Conservation (phyloP, 1,140 invertebrate genomes). For the Drosophila chauvacae region DNA sequence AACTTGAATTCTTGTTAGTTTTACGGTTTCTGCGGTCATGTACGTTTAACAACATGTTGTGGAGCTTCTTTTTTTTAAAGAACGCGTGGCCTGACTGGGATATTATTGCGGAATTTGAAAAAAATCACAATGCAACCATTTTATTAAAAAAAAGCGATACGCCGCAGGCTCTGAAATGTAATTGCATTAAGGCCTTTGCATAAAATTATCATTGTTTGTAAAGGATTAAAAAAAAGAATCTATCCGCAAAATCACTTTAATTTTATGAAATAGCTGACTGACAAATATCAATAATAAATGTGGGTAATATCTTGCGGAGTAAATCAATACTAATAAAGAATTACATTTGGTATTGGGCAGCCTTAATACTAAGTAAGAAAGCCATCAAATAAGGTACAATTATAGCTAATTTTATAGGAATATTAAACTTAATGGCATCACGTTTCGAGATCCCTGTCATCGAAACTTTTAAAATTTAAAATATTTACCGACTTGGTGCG, state of each 20-base stretch:
- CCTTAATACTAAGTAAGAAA: background rate
- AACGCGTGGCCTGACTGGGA: background rate
- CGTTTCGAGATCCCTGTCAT: no score
- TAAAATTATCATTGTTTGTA: background rate
- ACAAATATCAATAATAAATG: background rate
- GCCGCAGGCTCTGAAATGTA: background rate
- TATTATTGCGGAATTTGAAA: constrained; percentile 20
- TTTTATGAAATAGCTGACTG: background rate
- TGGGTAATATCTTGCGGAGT: background rate
- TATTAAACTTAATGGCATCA: no score
- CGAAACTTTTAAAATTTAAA: no score
- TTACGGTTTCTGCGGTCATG: constrained; percentile 52
- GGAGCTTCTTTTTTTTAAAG: background rate
- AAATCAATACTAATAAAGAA: background rate
- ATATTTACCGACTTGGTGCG: no score
- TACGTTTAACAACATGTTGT: constrained; percentile 15
- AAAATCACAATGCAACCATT: constrained; percentile 2
- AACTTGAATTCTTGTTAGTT: constrained; percentile 65
- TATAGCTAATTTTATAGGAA: background rate
- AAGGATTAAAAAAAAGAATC: background rate
- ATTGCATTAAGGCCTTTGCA: constrained; percentile 20
- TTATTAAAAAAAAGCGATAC: background rate
- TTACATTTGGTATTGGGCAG: background rate
- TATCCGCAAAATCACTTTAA: background rate
- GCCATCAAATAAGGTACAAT: background rate